phyloP scores from a whole-genome alignment of 2,113 vertebrate genomes.

The Oreochromis tanganicae region DNA sequence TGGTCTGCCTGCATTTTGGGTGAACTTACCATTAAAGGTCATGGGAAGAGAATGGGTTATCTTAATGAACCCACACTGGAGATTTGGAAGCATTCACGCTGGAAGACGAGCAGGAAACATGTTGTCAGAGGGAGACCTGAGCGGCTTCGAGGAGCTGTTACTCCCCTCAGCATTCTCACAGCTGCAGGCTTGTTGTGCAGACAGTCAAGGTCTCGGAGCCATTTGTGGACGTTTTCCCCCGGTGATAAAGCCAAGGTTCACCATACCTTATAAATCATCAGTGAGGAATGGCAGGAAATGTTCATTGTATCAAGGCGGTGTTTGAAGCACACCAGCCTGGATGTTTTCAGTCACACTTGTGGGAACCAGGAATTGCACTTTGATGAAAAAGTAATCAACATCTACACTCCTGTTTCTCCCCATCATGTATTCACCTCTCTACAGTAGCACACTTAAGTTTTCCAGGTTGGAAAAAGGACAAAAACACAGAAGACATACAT shows the following conservation, averaged over 20 bases:
- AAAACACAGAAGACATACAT: background rate
- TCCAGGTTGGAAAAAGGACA: background rate
- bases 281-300: background rate
- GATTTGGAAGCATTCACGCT: background rate
- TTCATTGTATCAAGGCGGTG: background rate
- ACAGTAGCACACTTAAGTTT: background rate
- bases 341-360: background rate
- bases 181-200: slow-evolving; percentile 67
- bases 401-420: background rate
- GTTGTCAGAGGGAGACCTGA: background rate
- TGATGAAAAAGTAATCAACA: background rate
- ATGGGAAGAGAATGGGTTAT: background rate
- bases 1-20: background rate
- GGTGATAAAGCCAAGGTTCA: slow-evolving; percentile 56
- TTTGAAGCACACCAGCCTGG: background rate
- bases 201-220: slow-evolving; percentile 62
- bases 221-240: background rate
- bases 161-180: slow-evolving; percentile 47
- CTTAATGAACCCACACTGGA: background rate
- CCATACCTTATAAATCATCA: background rate
- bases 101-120: background rate
- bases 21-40: background rate
- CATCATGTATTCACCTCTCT: background rate
- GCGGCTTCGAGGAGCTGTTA: background rate
- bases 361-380: background rate